A percentile compares a stretch with the other conserved stretches of the same genome.
These are phyloP conservation scores for Galaxias olidus DNA, from an alignment of 2,797 vertebrate genomes.

Conservation along the genomic window DNA sequence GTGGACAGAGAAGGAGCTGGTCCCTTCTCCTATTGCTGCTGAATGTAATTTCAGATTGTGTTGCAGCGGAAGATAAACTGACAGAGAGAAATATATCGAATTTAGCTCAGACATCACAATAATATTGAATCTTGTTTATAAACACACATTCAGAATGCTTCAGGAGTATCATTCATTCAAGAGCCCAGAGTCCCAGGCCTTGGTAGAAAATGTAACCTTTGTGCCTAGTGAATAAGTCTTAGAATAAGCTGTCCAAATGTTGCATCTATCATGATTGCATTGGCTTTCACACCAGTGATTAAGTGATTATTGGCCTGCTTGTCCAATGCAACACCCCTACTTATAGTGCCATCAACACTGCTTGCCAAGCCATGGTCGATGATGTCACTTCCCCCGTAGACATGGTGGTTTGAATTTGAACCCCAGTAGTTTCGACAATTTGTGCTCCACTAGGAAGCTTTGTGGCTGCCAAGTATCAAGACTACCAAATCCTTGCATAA, in stretches of 20 bases:
- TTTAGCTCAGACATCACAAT: constrained; percentile 75
- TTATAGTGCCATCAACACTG: constrained; percentile 72
- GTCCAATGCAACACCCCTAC: constrained; percentile 54
- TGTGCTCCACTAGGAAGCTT: constrained; percentile 68
- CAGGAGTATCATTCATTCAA: constrained; percentile 53
- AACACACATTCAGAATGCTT: constrained; percentile 69
- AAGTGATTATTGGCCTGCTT: constrained; percentile 61
- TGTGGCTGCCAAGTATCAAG: constrained; percentile 58
- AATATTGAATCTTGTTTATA: constrained; percentile 78
- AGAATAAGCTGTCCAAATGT: constrained; percentile 1
- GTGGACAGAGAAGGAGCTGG: constrained; percentile 7
- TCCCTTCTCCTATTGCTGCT: constrained; percentile 69
- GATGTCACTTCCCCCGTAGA: constrained; percentile 83
- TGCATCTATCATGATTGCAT: not conserved
- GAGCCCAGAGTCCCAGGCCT: constrained; percentile 1
- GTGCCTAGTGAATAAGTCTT: not conserved
- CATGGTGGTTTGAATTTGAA: constrained; percentile 76
- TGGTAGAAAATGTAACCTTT: constrained; percentile 16
- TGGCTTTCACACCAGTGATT: constrained; percentile 55
- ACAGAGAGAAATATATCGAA: constrained; percentile 73
- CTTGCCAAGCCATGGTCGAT: constrained; percentile 72
- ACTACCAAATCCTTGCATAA: constrained; percentile 21
- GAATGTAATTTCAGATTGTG: constrained; percentile 71
- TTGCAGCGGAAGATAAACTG: constrained; percentile 71
- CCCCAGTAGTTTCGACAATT: constrained; percentile 73